Evolutionary conservation across 1,140 invertebrate genomes (phyloP).

Genomic region (Palaemon carinicauda): DNA sequence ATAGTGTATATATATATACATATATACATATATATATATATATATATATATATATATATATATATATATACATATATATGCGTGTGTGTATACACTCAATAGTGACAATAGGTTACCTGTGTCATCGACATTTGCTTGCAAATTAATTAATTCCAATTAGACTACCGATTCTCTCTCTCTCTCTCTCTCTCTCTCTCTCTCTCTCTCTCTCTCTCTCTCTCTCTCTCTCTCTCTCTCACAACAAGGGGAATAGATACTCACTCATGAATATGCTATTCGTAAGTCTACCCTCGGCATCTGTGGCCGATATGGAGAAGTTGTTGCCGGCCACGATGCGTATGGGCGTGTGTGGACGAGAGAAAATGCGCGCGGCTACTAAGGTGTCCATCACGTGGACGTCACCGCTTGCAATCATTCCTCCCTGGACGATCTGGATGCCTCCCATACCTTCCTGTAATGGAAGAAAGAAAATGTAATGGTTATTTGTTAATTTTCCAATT

Average conservation of each 20-base stretch:
- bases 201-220: background rate
- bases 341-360: slow-evolving; percentile 19
- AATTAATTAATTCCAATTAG: too few relatives aligned
- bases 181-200: background rate
- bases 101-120: too few relatives aligned
- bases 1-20: too few relatives aligned
- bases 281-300: background rate
- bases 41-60: too few relatives aligned
- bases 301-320: slow-evolving; percentile 38
- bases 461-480: too few relatives aligned
- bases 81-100: too few relatives aligned
- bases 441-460: slow-evolving; percentile 32
- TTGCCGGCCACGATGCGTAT: slow-evolving; percentile 20
- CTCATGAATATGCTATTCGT: slow-evolving; percentile 43
- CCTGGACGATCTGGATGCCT: slow-evolving; percentile 32
- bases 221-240: background rate
- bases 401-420: slow-evolving; percentile 34
- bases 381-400: slow-evolving; percentile 39
- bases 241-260: background rate
- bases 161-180: too few relatives aligned
- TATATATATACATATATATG: too few relatives aligned
- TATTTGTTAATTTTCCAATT: too few relatives aligned
- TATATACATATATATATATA: too few relatives aligned
- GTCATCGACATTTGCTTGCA: too few relatives aligned
- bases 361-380: slow-evolving; percentile 28